phyloP scores from a whole-genome alignment of 2,113 vertebrate genomes.

The Trochalopteron elliotii region DNA sequence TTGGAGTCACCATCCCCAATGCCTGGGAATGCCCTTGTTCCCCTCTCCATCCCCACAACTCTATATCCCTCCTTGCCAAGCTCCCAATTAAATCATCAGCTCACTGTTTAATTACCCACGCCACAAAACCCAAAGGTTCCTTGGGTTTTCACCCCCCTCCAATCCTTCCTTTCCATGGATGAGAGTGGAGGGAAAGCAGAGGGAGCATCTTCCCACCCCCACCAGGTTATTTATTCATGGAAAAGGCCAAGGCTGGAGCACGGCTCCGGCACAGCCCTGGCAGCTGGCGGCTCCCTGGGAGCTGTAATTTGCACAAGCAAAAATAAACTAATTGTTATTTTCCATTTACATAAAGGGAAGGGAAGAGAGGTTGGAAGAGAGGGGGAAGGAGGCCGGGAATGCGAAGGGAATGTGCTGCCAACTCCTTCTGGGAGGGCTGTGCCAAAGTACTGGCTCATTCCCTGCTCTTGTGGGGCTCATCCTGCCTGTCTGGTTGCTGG shows the following conservation, averaged over 20 bases:
- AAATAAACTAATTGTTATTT: slow-evolving; percentile 63
- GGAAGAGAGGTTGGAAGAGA: background rate
- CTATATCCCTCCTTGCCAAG: background rate
- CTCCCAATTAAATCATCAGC: background rate
- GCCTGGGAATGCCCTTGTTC: background rate
- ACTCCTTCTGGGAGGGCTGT: background rate
- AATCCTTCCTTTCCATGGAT: background rate
- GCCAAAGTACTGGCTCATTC: background rate
- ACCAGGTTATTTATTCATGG: slow-evolving; percentile 50
- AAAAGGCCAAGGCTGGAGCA: background rate
- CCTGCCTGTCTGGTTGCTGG: background rate
- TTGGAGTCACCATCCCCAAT: rapidly evolving
- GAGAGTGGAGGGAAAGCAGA: background rate
- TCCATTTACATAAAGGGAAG: slow-evolving; percentile 30
- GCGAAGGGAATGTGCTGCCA: background rate
- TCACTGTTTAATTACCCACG: background rate
- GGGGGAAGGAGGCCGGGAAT: background rate
- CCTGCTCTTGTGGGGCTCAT: background rate
- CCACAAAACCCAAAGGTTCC: background rate
- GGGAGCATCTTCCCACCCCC: background rate
- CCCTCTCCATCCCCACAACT: background rate
- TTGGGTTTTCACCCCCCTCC: rapidly evolving
- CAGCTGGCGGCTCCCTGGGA: slow-evolving; percentile 50
- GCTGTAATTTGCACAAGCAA: slow-evolving; percentile 44
- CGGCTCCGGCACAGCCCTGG: background rate